Evolutionary conservation across 2,888 invertebrate species (phyloP).

Genomic region (Drosophila quinaria): DNA sequence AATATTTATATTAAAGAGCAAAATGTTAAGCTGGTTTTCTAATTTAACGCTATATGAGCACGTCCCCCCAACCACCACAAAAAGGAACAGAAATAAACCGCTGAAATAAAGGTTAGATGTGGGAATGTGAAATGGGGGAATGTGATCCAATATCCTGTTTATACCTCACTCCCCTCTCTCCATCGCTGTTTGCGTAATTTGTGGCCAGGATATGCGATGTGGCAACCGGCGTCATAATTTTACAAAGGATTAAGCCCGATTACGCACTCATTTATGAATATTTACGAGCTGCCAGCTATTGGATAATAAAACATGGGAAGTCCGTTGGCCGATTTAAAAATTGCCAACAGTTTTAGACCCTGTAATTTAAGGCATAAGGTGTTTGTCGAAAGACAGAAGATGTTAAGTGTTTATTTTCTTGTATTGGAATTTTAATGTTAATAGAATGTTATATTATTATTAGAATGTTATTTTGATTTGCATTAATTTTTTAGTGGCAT

Average conservation of each 20-base stretch:
- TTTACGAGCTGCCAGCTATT: constrained; percentile 66
- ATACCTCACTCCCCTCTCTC: background rate
- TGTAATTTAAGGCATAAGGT: background rate
- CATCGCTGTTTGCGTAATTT: constrained; percentile 56
- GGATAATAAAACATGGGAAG: constrained; percentile 47
- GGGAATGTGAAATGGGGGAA: constrained; percentile 10
- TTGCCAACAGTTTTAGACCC: constrained; percentile 18
- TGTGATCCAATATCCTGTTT: constrained; percentile 56
- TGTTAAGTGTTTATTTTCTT: too few relatives aligned
- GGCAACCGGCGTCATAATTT: constrained; percentile 71
- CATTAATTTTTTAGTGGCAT: too few relatives aligned
- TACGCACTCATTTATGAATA: constrained; percentile 78
- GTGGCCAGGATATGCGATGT: constrained; percentile 55
- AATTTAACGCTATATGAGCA: constrained; percentile 76
- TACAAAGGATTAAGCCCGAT: constrained; percentile 79
- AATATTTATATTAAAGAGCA: constrained; percentile 61
- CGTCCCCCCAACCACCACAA: background rate
- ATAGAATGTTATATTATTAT: too few relatives aligned
- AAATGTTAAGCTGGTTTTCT: constrained; percentile 56
- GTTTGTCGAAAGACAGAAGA: too few relatives aligned
- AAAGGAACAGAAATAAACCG: constrained; percentile 4
- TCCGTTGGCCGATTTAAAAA: constrained; percentile 33
- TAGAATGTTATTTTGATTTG: too few relatives aligned
- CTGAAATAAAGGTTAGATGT: constrained; percentile 16
- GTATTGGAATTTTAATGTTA: too few relatives aligned